A percentile compares a stretch with the other conserved stretches of the same genome.
Conservation (phyloP, 2,888 invertebrate genomes). For the Deilephila porcellus region DNA sequence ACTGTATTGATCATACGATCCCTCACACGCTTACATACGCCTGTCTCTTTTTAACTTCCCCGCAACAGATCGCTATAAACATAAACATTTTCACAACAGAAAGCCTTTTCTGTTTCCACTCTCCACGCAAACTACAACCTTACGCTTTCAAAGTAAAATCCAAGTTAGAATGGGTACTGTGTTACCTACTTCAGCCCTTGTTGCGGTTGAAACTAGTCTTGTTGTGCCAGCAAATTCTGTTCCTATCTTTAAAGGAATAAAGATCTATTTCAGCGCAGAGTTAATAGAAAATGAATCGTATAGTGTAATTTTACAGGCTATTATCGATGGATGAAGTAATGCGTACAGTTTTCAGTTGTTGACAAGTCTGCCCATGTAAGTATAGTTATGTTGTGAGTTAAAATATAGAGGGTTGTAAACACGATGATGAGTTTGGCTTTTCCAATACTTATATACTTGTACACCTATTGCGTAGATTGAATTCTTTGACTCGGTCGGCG, state of each 20-base stretch:
- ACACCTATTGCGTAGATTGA: conserved; percentile 29
- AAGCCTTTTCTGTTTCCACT: conserved; percentile 52
- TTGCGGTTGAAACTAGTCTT: conserved; percentile 48
- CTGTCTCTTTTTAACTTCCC: conserved; percentile 83
- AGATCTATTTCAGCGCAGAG: conserved; percentile 78
- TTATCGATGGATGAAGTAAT: conserved; percentile 53
- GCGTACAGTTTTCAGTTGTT: conserved; percentile 63
- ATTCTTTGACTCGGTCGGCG: not conserved
- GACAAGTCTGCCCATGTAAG: conserved; percentile 54
- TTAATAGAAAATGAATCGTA: conserved; percentile 77
- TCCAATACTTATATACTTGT: conserved; percentile 34
- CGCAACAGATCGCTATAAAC: conserved; percentile 83
- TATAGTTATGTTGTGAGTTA: conserved; percentile 45
- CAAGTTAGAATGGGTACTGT: conserved; percentile 27
- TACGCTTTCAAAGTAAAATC: rapidly evolving
- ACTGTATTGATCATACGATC: conserved; percentile 79
- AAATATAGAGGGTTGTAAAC: conserved; percentile 61
- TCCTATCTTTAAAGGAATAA: conserved; percentile 81
- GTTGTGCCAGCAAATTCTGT: conserved; percentile 82
- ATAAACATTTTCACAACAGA: conserved; percentile 68
- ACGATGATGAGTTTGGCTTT: conserved; percentile 56
- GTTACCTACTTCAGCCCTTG: conserved; percentile 43
- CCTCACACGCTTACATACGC: conserved; percentile 81
- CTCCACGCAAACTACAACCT: conserved; percentile 42
- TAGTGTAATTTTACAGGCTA: conserved; percentile 64